Percentiles rank a stretch among this genome's conserved stretches.
Conservation (phyloP, 2,113 vertebrate species). For the Hyaena hyaena region DNA sequence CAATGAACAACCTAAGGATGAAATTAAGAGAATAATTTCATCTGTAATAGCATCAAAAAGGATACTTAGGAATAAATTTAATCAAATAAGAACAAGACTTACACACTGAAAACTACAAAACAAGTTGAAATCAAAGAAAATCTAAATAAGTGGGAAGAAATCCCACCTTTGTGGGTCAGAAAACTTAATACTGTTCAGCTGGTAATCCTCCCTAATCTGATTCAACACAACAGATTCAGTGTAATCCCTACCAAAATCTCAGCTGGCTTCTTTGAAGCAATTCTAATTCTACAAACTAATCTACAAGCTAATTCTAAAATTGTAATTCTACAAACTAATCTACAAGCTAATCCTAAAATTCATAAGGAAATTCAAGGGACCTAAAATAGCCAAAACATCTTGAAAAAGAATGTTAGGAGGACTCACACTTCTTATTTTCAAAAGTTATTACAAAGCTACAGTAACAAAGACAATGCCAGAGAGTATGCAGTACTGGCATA, state of each 20-base stretch:
- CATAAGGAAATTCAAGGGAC: background rate
- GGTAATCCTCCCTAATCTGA: background rate
- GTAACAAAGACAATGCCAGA: background rate
- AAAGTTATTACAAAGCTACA: background rate
- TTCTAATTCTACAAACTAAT: no score
- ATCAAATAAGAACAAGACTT: background rate
- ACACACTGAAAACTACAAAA: background rate
- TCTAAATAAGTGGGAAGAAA: background rate
- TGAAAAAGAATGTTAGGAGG: background rate
- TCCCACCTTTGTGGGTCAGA: background rate
- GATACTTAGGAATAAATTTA: background rate
- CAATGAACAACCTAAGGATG: background rate
- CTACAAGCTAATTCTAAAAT: no score
- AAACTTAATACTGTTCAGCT: background rate
- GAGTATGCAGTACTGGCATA: background rate
- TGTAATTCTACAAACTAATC: no score
- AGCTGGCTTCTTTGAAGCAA: background rate
- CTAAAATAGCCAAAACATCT: background rate
- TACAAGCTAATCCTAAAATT: background rate
- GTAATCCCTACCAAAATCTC: background rate
- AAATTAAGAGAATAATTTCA: background rate
- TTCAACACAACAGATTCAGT: background rate
- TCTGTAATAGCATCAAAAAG: background rate
- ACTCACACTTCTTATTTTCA: background rate
- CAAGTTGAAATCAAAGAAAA: background rate